Evolutionary conservation across 2,113 vertebrate genomes (phyloP).

Genomic region (Rhinolophus sinicus): DNA sequence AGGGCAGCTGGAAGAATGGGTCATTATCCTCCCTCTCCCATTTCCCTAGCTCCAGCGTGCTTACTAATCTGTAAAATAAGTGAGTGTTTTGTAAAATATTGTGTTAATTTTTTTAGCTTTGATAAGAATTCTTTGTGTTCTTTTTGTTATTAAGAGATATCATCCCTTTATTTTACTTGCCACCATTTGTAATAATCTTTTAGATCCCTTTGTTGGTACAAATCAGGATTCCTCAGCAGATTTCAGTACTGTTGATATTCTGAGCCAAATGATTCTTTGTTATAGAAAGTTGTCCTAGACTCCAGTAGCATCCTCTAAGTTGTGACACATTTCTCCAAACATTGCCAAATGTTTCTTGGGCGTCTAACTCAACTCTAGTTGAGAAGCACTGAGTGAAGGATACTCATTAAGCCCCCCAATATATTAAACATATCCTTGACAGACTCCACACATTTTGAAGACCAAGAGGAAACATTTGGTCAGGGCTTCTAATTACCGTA

Average conservation of each 20-base stretch:
- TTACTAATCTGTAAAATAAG: not conserved
- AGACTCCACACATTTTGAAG: not conserved
- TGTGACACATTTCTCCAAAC: not conserved
- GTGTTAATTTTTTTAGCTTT: not conserved
- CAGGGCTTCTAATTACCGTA: constrained; percentile 1
- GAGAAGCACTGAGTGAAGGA: not conserved
- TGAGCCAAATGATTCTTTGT: not conserved
- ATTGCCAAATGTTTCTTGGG: not conserved
- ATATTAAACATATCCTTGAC: not conserved
- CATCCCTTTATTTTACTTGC: not conserved
- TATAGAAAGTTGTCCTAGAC: not conserved
- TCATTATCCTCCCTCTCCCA: not conserved
- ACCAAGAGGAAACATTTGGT: not conserved
- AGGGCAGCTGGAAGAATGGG: not conserved
- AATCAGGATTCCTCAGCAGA: not conserved
- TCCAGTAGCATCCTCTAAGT: not conserved
- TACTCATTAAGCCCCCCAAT: not conserved
- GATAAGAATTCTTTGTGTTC: not conserved
- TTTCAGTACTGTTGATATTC: not conserved
- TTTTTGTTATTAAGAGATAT: not conserved
- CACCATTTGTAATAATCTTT: not conserved
- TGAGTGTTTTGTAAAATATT: not conserved
- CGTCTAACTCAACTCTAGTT: not conserved
- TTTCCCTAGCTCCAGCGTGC: not conserved
- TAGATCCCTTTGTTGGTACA: not conserved